Evolutionary conservation across 2,888 invertebrate species (phyloP).

Genomic region (Reticulitermes lucifugus): DNA sequence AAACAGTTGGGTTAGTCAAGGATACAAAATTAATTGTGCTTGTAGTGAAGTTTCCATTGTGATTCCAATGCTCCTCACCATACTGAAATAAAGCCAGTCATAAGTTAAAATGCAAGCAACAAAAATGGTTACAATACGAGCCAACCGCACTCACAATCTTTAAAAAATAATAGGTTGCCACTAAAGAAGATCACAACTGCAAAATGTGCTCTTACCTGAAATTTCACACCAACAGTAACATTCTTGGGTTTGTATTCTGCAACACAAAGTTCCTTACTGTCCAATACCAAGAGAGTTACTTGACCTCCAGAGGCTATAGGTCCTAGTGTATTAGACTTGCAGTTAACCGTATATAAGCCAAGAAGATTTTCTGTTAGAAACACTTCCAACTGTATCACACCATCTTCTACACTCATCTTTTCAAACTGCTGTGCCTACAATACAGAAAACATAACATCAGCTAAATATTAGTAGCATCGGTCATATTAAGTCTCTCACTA

Average conservation of each 20-base stretch:
- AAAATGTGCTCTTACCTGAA: conserved; percentile 4
- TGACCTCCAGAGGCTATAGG: not conserved
- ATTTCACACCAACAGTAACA: not conserved
- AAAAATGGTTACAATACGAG: no score
- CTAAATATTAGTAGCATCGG: no score
- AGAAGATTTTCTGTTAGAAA: not conserved
- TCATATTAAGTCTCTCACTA: no score
- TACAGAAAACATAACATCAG: not conserved
- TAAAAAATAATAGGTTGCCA: no score
- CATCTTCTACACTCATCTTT: conserved; percentile 45
- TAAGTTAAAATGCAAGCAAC: no score
- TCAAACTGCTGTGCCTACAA: conserved; percentile 37
- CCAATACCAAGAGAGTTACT: conserved; percentile 25
- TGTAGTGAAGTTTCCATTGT: no score
- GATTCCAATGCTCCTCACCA: no score
- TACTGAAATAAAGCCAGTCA: no score
- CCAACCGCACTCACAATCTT: no score
- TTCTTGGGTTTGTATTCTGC: conserved; percentile 23
- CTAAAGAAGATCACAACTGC: no score
- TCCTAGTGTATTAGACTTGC: conserved; percentile 26
- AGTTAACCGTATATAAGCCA: not conserved
- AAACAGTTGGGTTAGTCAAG: no score
- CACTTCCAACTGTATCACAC: conserved; percentile 47
- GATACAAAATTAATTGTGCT: no score
- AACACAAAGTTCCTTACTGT: conserved; percentile 39